Evolutionary conservation across 2,888 invertebrate genomes (phyloP).

Genomic region (Cyclophora albipunctata): DNA sequence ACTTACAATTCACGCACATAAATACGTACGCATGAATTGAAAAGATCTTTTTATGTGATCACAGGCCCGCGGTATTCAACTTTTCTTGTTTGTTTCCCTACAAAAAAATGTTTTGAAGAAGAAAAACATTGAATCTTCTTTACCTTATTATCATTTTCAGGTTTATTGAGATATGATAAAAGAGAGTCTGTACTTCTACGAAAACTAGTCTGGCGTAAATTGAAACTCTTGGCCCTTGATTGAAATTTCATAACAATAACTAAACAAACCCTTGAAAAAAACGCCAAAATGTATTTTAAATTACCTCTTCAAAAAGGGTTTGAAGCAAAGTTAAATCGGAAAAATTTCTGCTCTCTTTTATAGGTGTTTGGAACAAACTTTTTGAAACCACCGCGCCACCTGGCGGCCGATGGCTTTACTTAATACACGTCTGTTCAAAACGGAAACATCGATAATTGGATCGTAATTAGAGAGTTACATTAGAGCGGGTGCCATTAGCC

Average conservation of each 20-base stretch:
- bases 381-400: conserved; percentile 4
- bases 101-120: too few species aligned
- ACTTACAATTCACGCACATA: conserved; percentile 41
- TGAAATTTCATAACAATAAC: too few species aligned
- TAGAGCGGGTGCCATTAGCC: conserved; percentile 16
- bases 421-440: conserved; percentile 2
- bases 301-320: too few species aligned
- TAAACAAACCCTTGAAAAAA: too few species aligned
- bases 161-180: too few species aligned
- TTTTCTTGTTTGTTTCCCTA: too few species aligned
- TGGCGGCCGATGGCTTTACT: background rate
- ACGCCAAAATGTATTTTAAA: too few species aligned
- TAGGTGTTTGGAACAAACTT: conserved; percentile 9
- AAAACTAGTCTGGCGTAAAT: too few species aligned
- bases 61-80: background rate
- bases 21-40: conserved; percentile 16
- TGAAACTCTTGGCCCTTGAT: too few species aligned
- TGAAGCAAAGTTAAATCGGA: conserved; percentile 9
- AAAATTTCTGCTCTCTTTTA: conserved; percentile 8
- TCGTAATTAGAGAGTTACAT: conserved; percentile 18
- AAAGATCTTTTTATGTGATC: background rate
- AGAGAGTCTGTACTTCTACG: too few species aligned
- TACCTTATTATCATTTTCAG: too few species aligned
- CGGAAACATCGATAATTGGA: conserved; percentile 17
- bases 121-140: too few species aligned